Evolutionary conservation across 2,113 vertebrate species (phyloP), one percentile per base, ranked within the genome.

Genomic region (Engraulis encrasicolus): DNA sequence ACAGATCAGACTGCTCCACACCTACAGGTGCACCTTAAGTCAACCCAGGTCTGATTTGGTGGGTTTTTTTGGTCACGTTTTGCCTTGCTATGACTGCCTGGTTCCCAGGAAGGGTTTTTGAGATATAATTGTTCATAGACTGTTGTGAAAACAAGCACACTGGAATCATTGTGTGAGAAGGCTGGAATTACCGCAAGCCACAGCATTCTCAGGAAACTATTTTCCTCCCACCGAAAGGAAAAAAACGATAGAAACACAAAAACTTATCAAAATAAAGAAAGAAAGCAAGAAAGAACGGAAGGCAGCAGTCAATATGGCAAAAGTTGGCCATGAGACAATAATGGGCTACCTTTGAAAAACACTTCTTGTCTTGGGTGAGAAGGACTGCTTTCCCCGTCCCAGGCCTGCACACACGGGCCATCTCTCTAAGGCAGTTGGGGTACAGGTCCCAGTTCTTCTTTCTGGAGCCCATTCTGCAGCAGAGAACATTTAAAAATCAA

Each of bases 371-470:
- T 89, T 99, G 98, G 0, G 98, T 99, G 6, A 99, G 94, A 6
- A 99, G 92, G 2, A 94, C 96, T 6, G 98, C 98, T 89, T 96
- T 96, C 78, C 98, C 98, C 0, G 96, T 96, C 5, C 94, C 95
- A 0, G 97, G 98, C 2, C 94, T 93, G 89, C 96, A 97, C 83
- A 99, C 96, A 2, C 97, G 96, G 40, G 97, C 96, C 96, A 99
- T 98, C 91, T 99, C 98, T 87, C 88, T 91, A 12, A 99, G 94
- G 89, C 97, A 99, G 31, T 96, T 94, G 0, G 98, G 98, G 81
- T 99, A 99, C 36, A 99, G 95, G 87, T 99, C 97, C 98, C 98
- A 99, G 92, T 99, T 99, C 92, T 96, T 98, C 92, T 97, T 99
- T 91, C 92, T 97, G 0, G 98, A 99, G 27, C 98, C 98, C 89